Evolutionary conservation across 2,888 invertebrate genomes (phyloP).

Genomic region (Listrodromus nycthemerus): DNA sequence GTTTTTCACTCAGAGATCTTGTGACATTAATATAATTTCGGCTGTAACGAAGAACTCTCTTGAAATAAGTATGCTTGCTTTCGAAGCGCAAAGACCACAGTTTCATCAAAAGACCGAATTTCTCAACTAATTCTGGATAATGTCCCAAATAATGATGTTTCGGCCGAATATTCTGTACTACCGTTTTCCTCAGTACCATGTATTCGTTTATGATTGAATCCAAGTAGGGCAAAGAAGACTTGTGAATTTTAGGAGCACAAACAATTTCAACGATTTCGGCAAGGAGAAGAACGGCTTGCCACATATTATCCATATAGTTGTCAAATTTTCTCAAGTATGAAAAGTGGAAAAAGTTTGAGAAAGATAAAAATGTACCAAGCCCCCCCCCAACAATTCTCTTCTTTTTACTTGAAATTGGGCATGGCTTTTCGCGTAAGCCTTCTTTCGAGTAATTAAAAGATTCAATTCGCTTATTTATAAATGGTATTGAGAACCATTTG

Average conservation of each 20-base stretch:
- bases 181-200: constrained; percentile 18
- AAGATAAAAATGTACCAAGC: constrained; percentile 52
- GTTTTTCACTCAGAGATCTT: constrained; percentile 49
- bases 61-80: constrained; percentile 71
- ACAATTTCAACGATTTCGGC: constrained; percentile 57
- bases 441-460: too few species aligned
- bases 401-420: too few species aligned
- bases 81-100: constrained; percentile 69
- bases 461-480: too few species aligned
- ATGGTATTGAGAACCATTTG: too few species aligned
- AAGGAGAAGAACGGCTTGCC: constrained; percentile 47
- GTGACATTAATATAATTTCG: constrained; percentile 69
- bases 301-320: constrained; percentile 36
- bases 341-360: constrained; percentile 45
- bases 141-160: constrained; percentile 66
- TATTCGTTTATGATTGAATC: constrained; percentile 48
- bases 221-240: constrained; percentile 30
- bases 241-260: constrained; percentile 56
- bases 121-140: constrained; percentile 57
- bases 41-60: constrained; percentile 50
- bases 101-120: constrained; percentile 65
- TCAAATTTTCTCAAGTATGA: constrained; percentile 51
- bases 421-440: too few species aligned
- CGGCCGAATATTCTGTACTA: constrained; percentile 55
- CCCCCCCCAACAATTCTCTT: constrained; percentile 23